Base-by-base conservation (phyloP, 1,140 invertebrate genomes). In the Acromyrmex heyeri region DNA sequence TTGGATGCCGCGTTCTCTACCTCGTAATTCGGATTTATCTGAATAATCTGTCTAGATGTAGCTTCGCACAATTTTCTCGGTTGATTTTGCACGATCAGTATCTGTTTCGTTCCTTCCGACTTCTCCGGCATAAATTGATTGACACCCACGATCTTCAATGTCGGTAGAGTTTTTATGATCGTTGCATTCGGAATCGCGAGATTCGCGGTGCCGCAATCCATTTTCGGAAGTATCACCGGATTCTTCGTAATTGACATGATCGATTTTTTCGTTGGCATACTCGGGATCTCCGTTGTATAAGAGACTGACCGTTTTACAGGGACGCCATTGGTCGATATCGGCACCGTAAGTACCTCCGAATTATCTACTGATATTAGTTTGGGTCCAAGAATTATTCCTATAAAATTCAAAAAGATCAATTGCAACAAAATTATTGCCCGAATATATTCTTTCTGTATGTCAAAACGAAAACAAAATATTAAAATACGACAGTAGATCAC, bases 201-300 rank as follows among this genome's bases (percentile, higher is more conserved):
- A 48, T 86, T 91, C n/a, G 53, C 27, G 21, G 83, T 59, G n/a
- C 27, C 83, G 34, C 70, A 86, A 34, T 89, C 87, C 18, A 85
- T 48, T 85, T 93, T 95, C 1, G 93, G 93, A 16, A 95, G 90
- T 57, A 95, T 93, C 8, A 93, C 76, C 0, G 92, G 85, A 85
- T 91, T 92, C 76, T 92, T 94, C 30, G 64, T 38, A 5, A 86
- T 10, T 18, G 55, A 57, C 10, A 87, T 0, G 16, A 24, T 48
- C 8, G 69, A 12, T 48, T 87, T 91, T 30, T 91, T 91, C 55
- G 69, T 70, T 4, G 82, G n/a, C 10, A 64, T 24, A 3, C 73
- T 86, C 3, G 89, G 14, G 5, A 59, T 24, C 21, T 87, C 86
- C 5, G 75, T 10, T 6, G 79, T 7, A 12, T 75, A 38, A 0